Evolutionary conservation across 2,888 invertebrate genomes (phyloP).

Genomic region (Bimastos eiseni): DNA sequence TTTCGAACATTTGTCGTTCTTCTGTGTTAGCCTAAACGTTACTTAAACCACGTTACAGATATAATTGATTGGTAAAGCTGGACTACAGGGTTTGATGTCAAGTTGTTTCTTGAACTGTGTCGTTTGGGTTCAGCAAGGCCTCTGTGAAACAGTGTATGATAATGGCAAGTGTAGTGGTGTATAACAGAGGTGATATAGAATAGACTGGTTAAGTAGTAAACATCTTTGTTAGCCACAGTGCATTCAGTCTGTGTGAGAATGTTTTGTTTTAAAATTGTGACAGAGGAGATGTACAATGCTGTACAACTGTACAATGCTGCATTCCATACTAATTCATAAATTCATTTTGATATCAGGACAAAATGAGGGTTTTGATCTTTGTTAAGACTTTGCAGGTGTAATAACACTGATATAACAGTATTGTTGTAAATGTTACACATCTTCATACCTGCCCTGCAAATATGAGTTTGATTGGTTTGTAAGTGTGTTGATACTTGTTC

Average conservation of each 20-base stretch:
- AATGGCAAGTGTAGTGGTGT: not conserved
- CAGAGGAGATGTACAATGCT: not conserved
- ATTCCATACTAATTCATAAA: too few species aligned
- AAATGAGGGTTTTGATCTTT: not conserved
- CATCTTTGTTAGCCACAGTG: not conserved
- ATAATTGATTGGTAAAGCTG: not conserved
- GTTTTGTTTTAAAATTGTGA: not conserved
- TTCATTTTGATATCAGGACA: not conserved
- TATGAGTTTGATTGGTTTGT: not conserved
- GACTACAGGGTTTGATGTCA: not conserved
- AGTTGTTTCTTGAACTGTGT: not conserved
- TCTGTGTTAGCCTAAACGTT: not conserved
- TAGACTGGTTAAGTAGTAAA: conserved; percentile 1
- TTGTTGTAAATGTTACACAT: not conserved
- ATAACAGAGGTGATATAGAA: not conserved
- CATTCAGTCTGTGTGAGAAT: not conserved
- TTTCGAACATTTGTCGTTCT: not conserved
- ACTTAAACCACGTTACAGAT: not conserved
- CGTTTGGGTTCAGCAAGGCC: not conserved
- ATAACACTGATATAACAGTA: not conserved
- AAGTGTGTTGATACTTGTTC: too few species aligned
- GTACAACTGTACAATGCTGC: not conserved
- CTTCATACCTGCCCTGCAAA: conserved; percentile 2
- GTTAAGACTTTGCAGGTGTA: not conserved
- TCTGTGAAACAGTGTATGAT: not conserved